These are phyloP conservation scores for Sitta europaea DNA, from an alignment of 2,113 vertebrate species.

Conservation along the genomic window DNA sequence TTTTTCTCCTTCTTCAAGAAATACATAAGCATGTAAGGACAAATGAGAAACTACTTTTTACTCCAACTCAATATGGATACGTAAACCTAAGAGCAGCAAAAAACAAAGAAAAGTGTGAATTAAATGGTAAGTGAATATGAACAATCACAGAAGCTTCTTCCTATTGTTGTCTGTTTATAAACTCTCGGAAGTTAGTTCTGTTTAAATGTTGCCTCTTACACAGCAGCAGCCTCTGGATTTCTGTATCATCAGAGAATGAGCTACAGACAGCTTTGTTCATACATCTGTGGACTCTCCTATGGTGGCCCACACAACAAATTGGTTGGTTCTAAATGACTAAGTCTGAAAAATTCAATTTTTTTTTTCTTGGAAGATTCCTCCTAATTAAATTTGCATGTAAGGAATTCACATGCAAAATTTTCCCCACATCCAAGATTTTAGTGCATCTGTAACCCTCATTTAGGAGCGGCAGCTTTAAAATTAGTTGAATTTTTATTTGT, in stretches of 20 bases:
- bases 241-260: background rate
- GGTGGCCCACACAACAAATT: background rate
- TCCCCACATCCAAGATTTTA: background rate
- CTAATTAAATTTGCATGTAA: background rate
- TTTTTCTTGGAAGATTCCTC: background rate
- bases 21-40: background rate
- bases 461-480: background rate
- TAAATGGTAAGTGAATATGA: background rate
- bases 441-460: background rate
- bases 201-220: background rate
- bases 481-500: background rate
- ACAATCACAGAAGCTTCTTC: background rate
- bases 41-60: background rate
- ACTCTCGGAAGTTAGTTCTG: background rate
- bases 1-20: background rate
- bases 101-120: background rate
- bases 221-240: background rate
- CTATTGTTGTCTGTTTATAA: background rate
- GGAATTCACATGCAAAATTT: too few species aligned
- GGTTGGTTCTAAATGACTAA: background rate
- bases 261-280: background rate
- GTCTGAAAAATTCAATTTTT: background rate
- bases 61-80: background rate
- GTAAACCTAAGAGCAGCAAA: background rate
- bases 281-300: background rate